Base-by-base conservation (phyloP, 64 coral and sea anemone genomes). In the Porites australiensis region DNA sequence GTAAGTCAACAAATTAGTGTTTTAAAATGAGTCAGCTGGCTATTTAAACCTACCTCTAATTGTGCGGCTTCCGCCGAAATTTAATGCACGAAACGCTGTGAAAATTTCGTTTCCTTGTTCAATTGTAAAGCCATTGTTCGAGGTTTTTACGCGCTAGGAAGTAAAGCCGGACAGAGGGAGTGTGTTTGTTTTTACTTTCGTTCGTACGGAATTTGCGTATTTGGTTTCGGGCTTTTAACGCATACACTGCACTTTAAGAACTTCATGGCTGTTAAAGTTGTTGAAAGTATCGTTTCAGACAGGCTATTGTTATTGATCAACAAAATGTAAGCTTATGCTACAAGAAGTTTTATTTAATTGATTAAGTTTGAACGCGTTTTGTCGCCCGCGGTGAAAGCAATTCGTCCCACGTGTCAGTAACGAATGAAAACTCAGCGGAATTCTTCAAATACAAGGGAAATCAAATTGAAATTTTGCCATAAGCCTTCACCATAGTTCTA, bases 11-110 rank as follows among this genome's bases (percentile, higher is more conserved):
- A 77, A 77, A 54, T 77, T 77, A 54, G 13, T 44, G 2, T 22
- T 57, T 64, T 16, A 64, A 64, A 64, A 13, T 64, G 51, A 16
- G 75, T 54, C 77, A 59, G 77, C 23, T 59, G 77, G 19, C 54
- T n/a, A 21, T 79, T 55, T 79, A 14, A 59, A 58, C 53, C 21
- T 23, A 10, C 53, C 15, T 20, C 53, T 59, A 58, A 55, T 55
- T 53, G 53, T 21, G 19, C n/a, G 2, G n/a, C 51, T 79, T 79
- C 53, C 77, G 77, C 22, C 12, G 77, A 58, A 55, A 16, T 10
- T 59, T 79, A 77, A 79, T 79, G 77, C 77, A 59, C 13, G 77
- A 13, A 79, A 23, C 37, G 43, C 21, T 43, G 13, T 79, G 9
- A 23, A 59, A 57, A 7, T 44, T 59, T 12, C 7, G 8, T 54